These are phyloP conservation scores for Anthopleura xanthogrammica DNA, from an alignment of 92 coral and sea anemone genomes.

Conservation along the genomic window DNA sequence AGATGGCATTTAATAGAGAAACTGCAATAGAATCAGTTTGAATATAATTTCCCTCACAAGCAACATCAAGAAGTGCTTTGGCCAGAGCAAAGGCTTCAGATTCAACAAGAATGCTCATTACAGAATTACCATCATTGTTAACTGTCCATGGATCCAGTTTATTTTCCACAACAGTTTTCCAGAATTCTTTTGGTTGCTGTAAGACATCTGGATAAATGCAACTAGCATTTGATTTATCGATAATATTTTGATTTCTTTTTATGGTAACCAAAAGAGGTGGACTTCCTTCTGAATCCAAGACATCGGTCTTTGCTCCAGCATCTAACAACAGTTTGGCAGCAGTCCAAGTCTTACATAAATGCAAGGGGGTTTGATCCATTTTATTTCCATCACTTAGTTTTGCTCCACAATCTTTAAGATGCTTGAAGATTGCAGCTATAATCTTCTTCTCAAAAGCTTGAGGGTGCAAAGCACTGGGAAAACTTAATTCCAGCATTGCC, in stretches of 20 bases:
- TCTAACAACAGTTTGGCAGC: conserved; percentile 38
- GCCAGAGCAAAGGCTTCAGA: not conserved
- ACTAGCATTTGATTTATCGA: not conserved
- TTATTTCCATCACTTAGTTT: conserved; percentile 11
- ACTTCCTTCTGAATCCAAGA: not conserved
- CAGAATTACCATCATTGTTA: not conserved
- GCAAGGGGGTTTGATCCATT: conserved; percentile 26
- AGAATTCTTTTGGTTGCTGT: conserved; percentile 9
- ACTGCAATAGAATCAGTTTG: not conserved
- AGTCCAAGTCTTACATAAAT: conserved; percentile 40
- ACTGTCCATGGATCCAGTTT: conserved; percentile 12
- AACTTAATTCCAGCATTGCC: not conserved
- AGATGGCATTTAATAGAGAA: not conserved
- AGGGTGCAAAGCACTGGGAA: not conserved
- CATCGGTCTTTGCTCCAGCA: conserved; percentile 48
- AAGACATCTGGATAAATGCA: conserved; percentile 9
- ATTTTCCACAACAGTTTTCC: not conserved
- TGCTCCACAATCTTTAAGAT: conserved; percentile 16
- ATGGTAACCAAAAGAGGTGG: conserved; percentile 21
- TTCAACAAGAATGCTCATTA: not conserved
- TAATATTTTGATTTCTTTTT: not conserved
- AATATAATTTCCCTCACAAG: not conserved
- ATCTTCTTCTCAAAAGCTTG: not conserved
- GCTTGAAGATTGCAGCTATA: not conserved
- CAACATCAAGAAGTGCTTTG: not conserved